Percentiles rank a stretch among this genome's conserved stretches.
Evolutionary conservation across 2,888 invertebrate genomes (phyloP).

Genomic region (Ennomos erosarius): DNA sequence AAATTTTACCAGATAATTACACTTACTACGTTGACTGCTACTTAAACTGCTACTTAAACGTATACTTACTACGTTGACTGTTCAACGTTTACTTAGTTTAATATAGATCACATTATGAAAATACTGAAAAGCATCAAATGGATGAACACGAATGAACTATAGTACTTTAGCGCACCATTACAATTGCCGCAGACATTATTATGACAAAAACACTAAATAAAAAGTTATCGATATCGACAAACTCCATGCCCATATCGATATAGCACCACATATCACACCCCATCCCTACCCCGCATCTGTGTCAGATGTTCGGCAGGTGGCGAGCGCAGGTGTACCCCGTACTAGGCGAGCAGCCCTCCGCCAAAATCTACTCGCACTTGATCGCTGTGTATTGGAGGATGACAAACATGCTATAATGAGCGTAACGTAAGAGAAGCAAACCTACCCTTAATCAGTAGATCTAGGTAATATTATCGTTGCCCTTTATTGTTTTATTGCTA

Average conservation of each 20-base stretch:
- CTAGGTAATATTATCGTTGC: too few species aligned
- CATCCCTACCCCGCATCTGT: conserved; percentile 77
- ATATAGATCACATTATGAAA: too few species aligned
- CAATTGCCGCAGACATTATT: too few species aligned
- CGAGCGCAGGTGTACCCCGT: conserved; percentile 76
- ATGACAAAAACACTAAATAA: not conserved
- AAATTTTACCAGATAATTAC: too few species aligned
- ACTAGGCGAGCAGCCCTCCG: conserved; percentile 72
- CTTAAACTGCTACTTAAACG: too few species aligned
- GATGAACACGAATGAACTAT: too few species aligned
- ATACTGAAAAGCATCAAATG: too few species aligned
- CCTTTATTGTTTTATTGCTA: conserved; percentile 3
- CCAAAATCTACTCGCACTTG: conserved; percentile 69
- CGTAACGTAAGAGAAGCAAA: not conserved
- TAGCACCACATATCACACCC: conserved; percentile 15
- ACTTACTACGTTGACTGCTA: too few species aligned
- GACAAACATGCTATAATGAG: conserved; percentile 3
- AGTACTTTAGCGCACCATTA: too few species aligned
- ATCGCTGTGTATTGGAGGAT: conserved; percentile 20
- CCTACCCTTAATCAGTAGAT: not conserved
- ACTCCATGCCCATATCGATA: not conserved
- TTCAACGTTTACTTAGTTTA: too few species aligned
- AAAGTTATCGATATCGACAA: conserved; percentile 32
- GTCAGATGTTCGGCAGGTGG: conserved; percentile 82
- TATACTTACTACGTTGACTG: too few species aligned